A percentile compares a stretch with the other conserved stretches of the same genome.
phyloP scores from a whole-genome alignment of 2,797 vertebrate genomes.

The Amblyraja radiata region DNA sequence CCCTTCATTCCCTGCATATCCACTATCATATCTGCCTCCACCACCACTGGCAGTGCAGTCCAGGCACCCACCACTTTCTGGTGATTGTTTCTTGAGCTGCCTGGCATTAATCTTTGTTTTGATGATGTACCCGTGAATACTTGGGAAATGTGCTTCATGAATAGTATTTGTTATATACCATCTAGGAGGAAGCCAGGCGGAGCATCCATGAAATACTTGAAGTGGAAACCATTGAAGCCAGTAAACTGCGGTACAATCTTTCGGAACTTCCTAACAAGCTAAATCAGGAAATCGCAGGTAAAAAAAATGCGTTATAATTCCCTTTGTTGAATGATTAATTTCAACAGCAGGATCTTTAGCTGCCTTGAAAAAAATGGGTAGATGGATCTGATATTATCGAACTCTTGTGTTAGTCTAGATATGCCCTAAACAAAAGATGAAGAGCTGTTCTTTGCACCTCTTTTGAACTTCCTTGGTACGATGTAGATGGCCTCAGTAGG shows the following conservation, averaged over 20 bases:
- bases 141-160: background rate
- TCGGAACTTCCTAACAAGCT: constrained; percentile 49
- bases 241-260: constrained; percentile 59
- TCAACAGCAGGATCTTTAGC: background rate
- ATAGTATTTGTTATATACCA: background rate
- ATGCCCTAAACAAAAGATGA: too few species aligned
- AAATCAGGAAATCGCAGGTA: constrained; percentile 61
- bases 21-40: too few species aligned
- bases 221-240: constrained; percentile 73
- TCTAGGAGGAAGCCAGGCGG: constrained; percentile 61
- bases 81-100: background rate
- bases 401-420: too few species aligned
- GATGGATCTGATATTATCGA: too few species aligned
- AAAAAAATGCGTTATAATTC: background rate
- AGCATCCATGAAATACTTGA: constrained; percentile 61
- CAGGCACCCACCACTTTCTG: background rate
- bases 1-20: too few species aligned
- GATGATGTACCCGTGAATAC: too few species aligned
- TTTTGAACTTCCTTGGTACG: too few species aligned
- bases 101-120: too few species aligned
- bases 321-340: background rate
- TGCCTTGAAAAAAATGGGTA: too few species aligned
- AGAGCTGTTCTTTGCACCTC: too few species aligned
- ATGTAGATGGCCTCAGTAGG: too few species aligned
- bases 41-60: too few species aligned